Evolutionary conservation across 2,797 vertebrate species (phyloP).

Genomic region (Phalloptychus januarius): DNA sequence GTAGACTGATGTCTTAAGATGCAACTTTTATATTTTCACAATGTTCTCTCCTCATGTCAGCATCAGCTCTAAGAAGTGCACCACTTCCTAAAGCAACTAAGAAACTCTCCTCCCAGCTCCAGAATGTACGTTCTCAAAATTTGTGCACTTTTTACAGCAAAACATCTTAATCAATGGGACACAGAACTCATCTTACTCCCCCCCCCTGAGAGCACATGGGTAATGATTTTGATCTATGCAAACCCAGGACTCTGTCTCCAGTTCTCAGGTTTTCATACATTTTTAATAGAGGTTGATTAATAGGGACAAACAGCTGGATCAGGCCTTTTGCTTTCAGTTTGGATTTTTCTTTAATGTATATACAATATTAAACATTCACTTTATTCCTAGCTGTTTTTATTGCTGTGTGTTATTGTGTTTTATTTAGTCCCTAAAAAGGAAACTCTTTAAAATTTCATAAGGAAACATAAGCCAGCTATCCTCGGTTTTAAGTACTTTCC

Average conservation of each 20-base stretch:
- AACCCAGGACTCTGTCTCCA: background rate
- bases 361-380: background rate
- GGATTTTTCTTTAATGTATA: background rate
- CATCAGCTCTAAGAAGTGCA: background rate
- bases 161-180: background rate
- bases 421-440: conserved; percentile 21
- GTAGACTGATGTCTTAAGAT: background rate
- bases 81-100: background rate
- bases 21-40: background rate
- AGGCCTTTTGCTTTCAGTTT: background rate
- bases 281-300: background rate
- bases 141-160: background rate
- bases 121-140: too few relatives aligned
- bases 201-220: background rate
- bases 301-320: background rate
- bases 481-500: conserved; percentile 20
- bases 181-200: background rate
- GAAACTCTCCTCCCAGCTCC: too few relatives aligned
- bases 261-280: background rate
- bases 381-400: background rate
- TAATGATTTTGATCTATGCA: background rate
- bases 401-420: background rate
- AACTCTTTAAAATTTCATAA: background rate
- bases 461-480: conserved; percentile 8
- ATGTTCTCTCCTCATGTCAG: background rate